These are phyloP conservation scores for Alces alces DNA, from an alignment of 2,113 vertebrate species.

Conservation along the genomic window DNA sequence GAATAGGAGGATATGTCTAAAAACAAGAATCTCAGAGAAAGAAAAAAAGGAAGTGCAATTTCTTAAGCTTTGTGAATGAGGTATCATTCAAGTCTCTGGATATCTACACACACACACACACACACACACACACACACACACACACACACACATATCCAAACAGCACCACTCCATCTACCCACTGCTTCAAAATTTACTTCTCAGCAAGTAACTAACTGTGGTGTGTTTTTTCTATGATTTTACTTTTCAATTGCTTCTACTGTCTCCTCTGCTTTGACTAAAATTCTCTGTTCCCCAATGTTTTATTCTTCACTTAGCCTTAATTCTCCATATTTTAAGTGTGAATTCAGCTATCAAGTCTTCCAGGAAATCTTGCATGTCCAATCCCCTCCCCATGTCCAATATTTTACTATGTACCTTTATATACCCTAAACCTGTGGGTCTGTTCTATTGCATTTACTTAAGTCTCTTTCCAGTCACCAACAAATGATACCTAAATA, in stretches of 20 bases:
- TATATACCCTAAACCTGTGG: not conserved
- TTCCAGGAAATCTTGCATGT: not conserved
- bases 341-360: not conserved
- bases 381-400: not conserved
- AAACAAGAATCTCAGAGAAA: not conserved
- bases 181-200: not conserved
- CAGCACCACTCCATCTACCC: not conserved
- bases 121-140: not conserved
- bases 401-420: not conserved
- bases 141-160: not conserved
- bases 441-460: not conserved
- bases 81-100: not conserved
- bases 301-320: not conserved
- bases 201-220: not conserved
- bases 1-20: not conserved
- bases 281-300: not conserved
- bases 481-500: not conserved
- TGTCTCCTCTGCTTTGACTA: not conserved
- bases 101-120: not conserved
- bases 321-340: not conserved
- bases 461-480: not conserved
- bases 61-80: not conserved
- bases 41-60: not conserved
- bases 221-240: not conserved
- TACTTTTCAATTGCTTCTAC: not conserved